Evolutionary conservation across 1,140 invertebrate genomes (phyloP), one percentile per base, ranked within the genome.

Genomic region (Melipona quadrifasciata): DNA sequence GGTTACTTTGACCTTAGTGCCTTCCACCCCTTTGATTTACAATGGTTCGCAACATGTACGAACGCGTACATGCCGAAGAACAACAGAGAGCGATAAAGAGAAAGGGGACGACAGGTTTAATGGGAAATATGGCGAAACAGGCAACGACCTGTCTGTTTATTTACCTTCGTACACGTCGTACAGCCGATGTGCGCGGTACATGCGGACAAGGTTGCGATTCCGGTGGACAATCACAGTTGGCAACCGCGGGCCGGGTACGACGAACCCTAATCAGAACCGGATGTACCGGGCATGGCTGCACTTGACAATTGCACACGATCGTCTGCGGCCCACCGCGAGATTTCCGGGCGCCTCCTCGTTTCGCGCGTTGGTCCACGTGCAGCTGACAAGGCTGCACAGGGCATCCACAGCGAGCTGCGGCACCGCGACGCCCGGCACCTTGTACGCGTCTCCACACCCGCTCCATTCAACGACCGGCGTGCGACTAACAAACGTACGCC

Each of bases 391-490:
- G 93, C 85, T 94, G 92, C 68, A 89, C 89, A 82, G 92, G 86
- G 78, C 93, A 94, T 61, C 91, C 93, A 85, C 93, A 94, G 67
- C 91, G 91, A 87, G 88, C 92, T 84, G 87, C 84, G 74, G 89
- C 88, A 86, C 91, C 90, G 34, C 93, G 93, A 85, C 93, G 93
- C 80, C 93, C 92, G 84, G 93, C 93, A 65, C 93, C 91, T 87
- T 94, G 93, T 82, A 95, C 93, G 75, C 94, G 93, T 95, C 90
- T 95, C 95, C 93, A 95, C 94, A 91, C 95, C 94, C 91, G 95
- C 94, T 92, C 95, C 95, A 95, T 96, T 95, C 92, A 96, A 96
- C 94, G 97, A 96, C 96, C 96, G 92, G 96, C 96, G 95, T 97
- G 95, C 84, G 88, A 94, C 91, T 94, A 90, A 92, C 82, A 82